These are phyloP conservation scores for Leguminivora glycinivorella DNA, from an alignment of 1,140 invertebrate genomes.

Conservation along the genomic window DNA sequence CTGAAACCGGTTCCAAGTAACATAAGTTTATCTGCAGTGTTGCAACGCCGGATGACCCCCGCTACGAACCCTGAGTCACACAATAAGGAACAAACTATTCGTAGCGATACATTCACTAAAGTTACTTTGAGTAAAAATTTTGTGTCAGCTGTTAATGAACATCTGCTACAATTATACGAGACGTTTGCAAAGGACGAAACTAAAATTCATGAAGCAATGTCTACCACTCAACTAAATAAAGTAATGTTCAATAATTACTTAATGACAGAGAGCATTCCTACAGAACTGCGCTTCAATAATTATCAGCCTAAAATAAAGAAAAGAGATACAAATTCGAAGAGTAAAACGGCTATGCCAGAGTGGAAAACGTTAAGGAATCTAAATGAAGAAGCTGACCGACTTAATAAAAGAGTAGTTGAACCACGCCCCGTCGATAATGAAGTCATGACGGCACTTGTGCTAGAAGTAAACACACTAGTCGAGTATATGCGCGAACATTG, in stretches of 20 bases:
- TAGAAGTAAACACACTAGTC: constrained; percentile 61
- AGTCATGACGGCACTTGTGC: constrained; percentile 58
- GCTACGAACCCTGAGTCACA: neutral
- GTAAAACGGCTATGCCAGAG: constrained; percentile 32
- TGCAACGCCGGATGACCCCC: constrained; percentile 14
- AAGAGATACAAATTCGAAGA: constrained; percentile 27
- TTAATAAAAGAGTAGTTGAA: constrained; percentile 57
- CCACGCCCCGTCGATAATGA: constrained; percentile 57
- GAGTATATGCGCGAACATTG: constrained; percentile 67
- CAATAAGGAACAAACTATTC: constrained; percentile 28
- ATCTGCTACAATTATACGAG: constrained; percentile 44
- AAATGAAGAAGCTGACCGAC: constrained; percentile 52
- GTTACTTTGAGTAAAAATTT: constrained; percentile 50
- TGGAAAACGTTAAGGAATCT: constrained; percentile 56
- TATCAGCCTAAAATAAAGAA: constrained; percentile 12
- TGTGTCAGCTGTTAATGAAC: constrained; percentile 43
- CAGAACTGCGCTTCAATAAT: neutral
- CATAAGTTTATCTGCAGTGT: constrained; percentile 28
- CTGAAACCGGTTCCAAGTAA: constrained; percentile 40
- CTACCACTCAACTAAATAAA: neutral
- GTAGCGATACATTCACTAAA: constrained; percentile 34
- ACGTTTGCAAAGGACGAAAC: constrained; percentile 32
- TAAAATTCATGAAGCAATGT: neutral
- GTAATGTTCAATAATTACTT: neutral
- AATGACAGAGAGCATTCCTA: neutral